Base-by-base conservation (phyloP, 2,797 vertebrate species). In the Columba guinea region DNA sequence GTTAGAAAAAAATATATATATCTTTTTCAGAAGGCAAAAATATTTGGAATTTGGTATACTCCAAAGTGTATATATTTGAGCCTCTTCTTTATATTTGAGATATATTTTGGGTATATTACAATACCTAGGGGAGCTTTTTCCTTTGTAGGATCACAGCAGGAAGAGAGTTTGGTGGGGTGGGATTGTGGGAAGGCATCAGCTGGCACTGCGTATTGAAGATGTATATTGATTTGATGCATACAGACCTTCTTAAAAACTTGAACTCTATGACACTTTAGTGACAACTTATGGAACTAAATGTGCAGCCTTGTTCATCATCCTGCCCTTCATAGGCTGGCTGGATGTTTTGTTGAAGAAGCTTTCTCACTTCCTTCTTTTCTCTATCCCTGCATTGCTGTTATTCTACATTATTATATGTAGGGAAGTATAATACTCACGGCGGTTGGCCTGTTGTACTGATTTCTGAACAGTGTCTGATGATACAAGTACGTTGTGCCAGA, bases 171-270 rank as follows among this genome's bases (percentile, higher is more conserved):
- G 37, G 26, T 74, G 63, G 37, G 27, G 8, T 17, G 17, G 35
- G n/a, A 28, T 26, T 53, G n/a, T 32, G 14, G 23, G 32, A 41
- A 63, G 35, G 9, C 15, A 5, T 3, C 64, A 76, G 32, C 21
- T 76, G 52, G 24, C 28, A 18, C 7, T 30, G 23, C 6, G 32
- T 21, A 10, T 0, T 34, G 44, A 69, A 51, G 48, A 9, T 10
- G 4, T 7, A 0, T 55, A 23, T 76, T 3, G 0, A 4, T 7
- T 34, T 18, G 24, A 24, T 0, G 1, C 5, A 23, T 23, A 12
- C 3, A 58, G 51, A 75, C 16, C 13, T 80, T 44, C 56, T 46
- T 51, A 60, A 84, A 75, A 83, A 53, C n/a, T 34, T 28, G 26
- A 87, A 30, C 20, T 59, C 64, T 21, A 3, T 21, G 18, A 52